phyloP scores from a whole-genome alignment of 2,113 vertebrate genomes.

The Salvelinus alpinus region DNA sequence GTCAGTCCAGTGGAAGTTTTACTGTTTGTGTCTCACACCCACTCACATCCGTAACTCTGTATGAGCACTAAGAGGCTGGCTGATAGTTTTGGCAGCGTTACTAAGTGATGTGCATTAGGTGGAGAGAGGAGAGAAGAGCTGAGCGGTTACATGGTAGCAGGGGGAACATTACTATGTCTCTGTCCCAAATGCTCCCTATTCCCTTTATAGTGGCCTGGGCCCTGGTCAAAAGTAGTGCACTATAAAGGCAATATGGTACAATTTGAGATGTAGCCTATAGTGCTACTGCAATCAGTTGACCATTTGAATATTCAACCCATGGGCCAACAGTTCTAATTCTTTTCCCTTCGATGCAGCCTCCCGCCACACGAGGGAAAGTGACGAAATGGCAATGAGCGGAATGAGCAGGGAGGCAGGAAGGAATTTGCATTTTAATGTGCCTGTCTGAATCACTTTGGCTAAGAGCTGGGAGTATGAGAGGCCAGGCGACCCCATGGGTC shows the following conservation, averaged over 20 bases:
- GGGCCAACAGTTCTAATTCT: constrained; percentile 85
- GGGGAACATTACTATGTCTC: constrained; percentile 40
- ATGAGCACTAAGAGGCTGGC: constrained; percentile 6
- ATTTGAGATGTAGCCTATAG: background rate
- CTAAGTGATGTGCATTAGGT: constrained; percentile 56
- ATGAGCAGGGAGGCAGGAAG: constrained; percentile 69
- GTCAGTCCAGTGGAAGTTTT: constrained; percentile 11
- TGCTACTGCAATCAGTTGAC: constrained; percentile 64
- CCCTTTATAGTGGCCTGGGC: too few relatives aligned
- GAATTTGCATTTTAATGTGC: constrained; percentile 93
- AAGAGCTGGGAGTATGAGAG: constrained; percentile 51
- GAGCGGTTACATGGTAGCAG: constrained; percentile 50
- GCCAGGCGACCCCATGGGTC: constrained; percentile 58
- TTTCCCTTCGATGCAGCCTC: constrained; percentile 73
- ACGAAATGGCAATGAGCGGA: constrained; percentile 75
- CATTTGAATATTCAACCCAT: constrained; percentile 78
- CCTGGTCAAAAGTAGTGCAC: too few relatives aligned
- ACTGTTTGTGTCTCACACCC: constrained; percentile 18
- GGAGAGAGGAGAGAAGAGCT: constrained; percentile 26
- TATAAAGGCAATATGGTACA: too few relatives aligned
- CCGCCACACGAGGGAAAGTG: constrained; percentile 82
- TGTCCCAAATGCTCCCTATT: too few relatives aligned
- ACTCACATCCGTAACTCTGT: constrained; percentile 23
- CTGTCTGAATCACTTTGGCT: constrained; percentile 75
- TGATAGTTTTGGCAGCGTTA: constrained; percentile 36